Base-by-base conservation (phyloP, 2,888 invertebrate genomes). In the Cistogaster globosa region DNA sequence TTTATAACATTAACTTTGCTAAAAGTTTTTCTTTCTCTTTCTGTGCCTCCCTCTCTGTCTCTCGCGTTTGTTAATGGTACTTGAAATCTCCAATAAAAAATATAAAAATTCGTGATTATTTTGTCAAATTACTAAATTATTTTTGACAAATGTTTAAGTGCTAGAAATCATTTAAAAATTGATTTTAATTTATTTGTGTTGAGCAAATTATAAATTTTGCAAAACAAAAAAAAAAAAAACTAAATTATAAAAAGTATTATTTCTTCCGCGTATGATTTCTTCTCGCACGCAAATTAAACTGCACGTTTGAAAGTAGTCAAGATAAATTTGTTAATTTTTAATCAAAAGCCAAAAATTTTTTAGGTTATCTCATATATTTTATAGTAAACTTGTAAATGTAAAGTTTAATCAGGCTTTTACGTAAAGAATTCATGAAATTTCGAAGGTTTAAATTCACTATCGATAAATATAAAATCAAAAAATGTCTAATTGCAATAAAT, bases 71-170 rank as follows among this genome's bases (percentile, higher is more conserved):
- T 51, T 53, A n/a, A 55, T 16, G 12, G 26, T 42, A 55, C 45
- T 60, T 36, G 7, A 76, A 20, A 48, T 36, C 16, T 2, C 48
- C 57, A 67, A 57, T 67, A 22, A 67, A 48, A 48, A 57, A 12
- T 4, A 12, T 42, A 42, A 12, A 42, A 71, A 67, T 45, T 51
- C 72, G 83, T 83, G 77, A 83, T 83, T 74, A 68, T 83, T 83
- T 77, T 72, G 60, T 65, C 55, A 78, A 83, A 62, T 72, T 68
- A 18, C 60, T 57, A 48, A 32, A 78, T 77, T 82, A 58, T 26
- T 48, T 48, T 26, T 51, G 58, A 63, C 20, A 26, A 62, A 20
- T 42, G 16, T 26, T 4, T 36, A 16, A 26, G 42, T 65, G 42
- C 32, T 63, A 48, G 48, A 58, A 72, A 67, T 65, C 58, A 51